phyloP scores from a whole-genome alignment of 2,888 invertebrate species.

The Brachyptera putata region DNA sequence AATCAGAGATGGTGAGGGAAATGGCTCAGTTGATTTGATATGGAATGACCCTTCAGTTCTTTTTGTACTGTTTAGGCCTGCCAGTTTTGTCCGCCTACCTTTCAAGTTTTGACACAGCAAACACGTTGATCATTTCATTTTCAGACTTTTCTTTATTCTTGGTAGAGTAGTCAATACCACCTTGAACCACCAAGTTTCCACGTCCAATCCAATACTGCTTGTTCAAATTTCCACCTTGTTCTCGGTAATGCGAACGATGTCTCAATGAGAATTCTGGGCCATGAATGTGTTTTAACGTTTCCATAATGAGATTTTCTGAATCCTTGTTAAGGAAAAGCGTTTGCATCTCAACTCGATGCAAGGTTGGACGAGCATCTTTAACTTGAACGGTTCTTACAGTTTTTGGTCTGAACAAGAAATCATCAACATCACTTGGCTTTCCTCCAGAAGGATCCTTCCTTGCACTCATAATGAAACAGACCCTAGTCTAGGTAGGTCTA shows the following conservation, averaged over 20 bases:
- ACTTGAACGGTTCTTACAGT: neutral
- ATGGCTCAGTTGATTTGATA: too few species aligned
- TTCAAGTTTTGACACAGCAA: conserved; percentile 67
- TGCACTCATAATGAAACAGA: conserved; percentile 4
- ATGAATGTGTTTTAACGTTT: conserved; percentile 68
- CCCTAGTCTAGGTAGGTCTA: too few species aligned
- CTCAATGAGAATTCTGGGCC: conserved; percentile 56
- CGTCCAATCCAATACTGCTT: conserved; percentile 74
- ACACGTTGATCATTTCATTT: conserved; percentile 62
- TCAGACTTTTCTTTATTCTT: conserved; percentile 53
- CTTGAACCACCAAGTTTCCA: conserved; percentile 69
- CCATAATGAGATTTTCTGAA: conserved; percentile 67
- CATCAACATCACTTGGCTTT: neutral
- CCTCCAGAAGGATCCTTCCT: neutral
- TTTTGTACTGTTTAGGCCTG: too few species aligned
- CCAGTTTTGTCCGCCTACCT: conserved; percentile 48
- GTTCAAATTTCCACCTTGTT: conserved; percentile 62
- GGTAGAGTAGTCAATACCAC: conserved; percentile 64
- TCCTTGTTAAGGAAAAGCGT: conserved; percentile 63
- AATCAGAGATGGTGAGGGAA: too few species aligned
- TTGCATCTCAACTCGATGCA: conserved; percentile 66
- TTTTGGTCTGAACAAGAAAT: conserved; percentile 8
- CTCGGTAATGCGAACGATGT: conserved; percentile 51
- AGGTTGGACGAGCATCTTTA: conserved; percentile 1
- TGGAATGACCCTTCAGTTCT: too few species aligned